Evolutionary conservation across 1,140 invertebrate species (phyloP).

Genomic region (Heliconius hermathena): DNA sequence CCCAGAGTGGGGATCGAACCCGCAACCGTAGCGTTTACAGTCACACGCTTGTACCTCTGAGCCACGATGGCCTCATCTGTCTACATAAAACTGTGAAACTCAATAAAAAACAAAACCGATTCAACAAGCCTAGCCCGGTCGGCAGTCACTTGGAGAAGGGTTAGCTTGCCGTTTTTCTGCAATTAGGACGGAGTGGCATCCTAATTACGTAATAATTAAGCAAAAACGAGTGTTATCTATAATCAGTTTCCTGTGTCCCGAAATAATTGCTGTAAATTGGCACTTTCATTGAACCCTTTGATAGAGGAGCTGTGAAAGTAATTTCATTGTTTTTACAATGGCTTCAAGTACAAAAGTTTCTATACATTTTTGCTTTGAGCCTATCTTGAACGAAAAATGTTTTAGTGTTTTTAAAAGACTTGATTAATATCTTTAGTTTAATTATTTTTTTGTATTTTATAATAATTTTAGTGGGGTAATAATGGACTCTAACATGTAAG

Average conservation of each 20-base stretch:
- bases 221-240: conserved; percentile 29
- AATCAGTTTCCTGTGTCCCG: conserved; percentile 28
- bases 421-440: neutral
- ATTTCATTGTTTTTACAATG: neutral
- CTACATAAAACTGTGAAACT: neutral
- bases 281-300: conserved; percentile 27
- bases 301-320: conserved; percentile 18
- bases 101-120: conserved; percentile 10
- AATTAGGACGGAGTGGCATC: conserved; percentile 21
- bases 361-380: neutral
- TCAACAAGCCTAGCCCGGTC: neutral
- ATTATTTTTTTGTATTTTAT: neutral
- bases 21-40: too few species aligned
- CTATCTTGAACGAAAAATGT: neutral
- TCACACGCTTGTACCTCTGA: too few species aligned
- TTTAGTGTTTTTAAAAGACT: neutral
- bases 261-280: conserved; percentile 35
- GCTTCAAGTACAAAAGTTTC: neutral
- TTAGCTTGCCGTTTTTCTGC: conserved; percentile 21
- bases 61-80: too few species aligned
- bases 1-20: too few species aligned
- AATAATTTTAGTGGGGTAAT: neutral
- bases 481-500: neutral
- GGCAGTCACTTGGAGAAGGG: conserved; percentile 6
- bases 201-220: conserved; percentile 35